Evolutionary conservation across 2,888 invertebrate genomes (phyloP).

Genomic region (Mythimna loreyi): DNA sequence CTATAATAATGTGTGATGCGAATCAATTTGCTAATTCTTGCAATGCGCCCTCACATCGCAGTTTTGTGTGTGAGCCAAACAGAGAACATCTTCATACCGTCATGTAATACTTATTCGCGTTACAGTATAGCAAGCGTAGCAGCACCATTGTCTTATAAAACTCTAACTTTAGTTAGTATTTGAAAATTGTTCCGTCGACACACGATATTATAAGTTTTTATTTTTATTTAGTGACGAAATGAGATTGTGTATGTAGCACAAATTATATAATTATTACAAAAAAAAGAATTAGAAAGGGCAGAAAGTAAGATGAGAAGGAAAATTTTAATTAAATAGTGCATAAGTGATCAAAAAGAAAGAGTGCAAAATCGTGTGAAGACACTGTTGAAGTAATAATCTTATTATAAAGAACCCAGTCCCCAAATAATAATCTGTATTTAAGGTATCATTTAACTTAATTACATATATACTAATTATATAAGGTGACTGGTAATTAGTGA

Average conservation of each 20-base stretch:
- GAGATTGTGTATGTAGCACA: constrained; percentile 30
- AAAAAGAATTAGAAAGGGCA: neutral
- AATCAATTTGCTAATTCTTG: too few species aligned
- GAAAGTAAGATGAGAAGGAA: neutral
- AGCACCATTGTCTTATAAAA: constrained; percentile 5
- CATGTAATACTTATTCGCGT: neutral
- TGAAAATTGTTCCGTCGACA: constrained; percentile 16
- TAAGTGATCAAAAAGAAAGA: neutral
- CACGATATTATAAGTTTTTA: constrained; percentile 2
- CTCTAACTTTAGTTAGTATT: constrained; percentile 2
- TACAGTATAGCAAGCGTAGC: neutral
- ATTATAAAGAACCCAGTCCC: neutral
- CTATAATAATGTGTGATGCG: too few species aligned
- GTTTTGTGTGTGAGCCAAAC: neutral
- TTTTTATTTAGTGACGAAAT: neutral
- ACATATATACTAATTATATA: neutral
- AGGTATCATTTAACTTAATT: neutral
- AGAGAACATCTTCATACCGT: neutral
- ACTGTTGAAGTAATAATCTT: neutral
- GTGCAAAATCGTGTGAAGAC: neutral
- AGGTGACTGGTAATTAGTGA: too few species aligned
- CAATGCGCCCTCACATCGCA: too few species aligned
- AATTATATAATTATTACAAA: constrained; percentile 13
- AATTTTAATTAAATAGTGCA: neutral
- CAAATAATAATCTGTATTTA: constrained; percentile 9